phyloP scores from a whole-genome alignment of 2,797 vertebrate species.

The Lemur catta region DNA sequence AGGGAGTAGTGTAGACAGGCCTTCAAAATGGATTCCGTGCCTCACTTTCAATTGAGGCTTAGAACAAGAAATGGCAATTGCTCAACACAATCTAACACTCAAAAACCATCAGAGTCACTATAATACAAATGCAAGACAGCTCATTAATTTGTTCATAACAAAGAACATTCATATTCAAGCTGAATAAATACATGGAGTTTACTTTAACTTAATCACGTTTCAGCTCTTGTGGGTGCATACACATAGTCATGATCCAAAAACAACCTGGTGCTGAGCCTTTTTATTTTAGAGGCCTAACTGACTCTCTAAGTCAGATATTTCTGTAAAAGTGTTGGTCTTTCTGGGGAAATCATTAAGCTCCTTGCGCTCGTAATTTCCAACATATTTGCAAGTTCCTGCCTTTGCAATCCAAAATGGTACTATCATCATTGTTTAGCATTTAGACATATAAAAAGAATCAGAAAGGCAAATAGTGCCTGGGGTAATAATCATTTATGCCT shows the following conservation, averaged over 20 bases:
- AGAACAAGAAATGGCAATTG: constrained; percentile 38
- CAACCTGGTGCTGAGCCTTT: background rate
- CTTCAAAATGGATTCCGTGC: background rate
- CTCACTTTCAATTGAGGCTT: constrained; percentile 5
- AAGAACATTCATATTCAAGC: background rate
- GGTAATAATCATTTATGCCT: background rate
- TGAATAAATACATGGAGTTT: background rate
- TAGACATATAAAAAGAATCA: background rate
- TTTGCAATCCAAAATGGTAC: background rate
- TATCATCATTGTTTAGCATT: background rate
- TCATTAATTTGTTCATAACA: constrained; percentile 16
- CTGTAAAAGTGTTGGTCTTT: background rate
- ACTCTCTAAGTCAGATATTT: background rate
- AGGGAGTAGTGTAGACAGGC: background rate
- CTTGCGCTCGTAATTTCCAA: background rate
- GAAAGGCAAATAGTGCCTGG: background rate
- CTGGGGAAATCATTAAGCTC: background rate
- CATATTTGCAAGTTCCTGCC: background rate
- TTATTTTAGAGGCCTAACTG: background rate
- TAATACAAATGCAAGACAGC: constrained; percentile 32
- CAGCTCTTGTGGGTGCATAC: background rate
- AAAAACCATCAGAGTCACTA: background rate
- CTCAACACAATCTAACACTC: background rate
- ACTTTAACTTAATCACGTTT: background rate
- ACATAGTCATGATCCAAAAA: background rate